Base-by-base conservation (phyloP, 2,888 invertebrate species). In the Callinectes sapidus region DNA sequence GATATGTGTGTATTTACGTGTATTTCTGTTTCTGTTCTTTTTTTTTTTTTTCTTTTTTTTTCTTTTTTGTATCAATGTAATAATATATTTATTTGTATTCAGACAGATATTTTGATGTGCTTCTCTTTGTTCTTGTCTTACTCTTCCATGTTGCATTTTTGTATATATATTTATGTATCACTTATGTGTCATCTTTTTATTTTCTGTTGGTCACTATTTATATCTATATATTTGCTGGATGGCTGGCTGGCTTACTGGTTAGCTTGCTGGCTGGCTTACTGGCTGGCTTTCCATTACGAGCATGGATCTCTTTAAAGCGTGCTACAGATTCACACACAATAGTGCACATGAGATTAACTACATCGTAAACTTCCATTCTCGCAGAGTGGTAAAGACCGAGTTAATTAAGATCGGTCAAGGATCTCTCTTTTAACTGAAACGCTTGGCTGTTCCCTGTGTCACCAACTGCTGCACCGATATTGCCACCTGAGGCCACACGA, bases 21-120 rank as follows among this genome's bases (percentile, higher is more conserved):
- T 66, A 0, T 61, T 16, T 66, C n/a, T 89, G 66, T 89, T 28
- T 89, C 3, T 89, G 61, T 89, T 89, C 28, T 89, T 8, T 89
- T 16, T 55, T 16, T 89, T n/a, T 89, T 16, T 55, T 28, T 28
- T 6, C 28, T 28, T 39, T 39, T 39, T 3, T 39, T 39, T 39
- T 39, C 5, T 5, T 5, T 5, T 39, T 39, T 39, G 39, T 39
- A 39, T 39, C 39, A 39, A 39, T 39, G 2, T 5, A n/a, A n/a
- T n/a, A n/a, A 5, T 39, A 5, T 5, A 5, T 89, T 18, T 89
- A 61, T 61, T 18, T 89, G 39, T 89, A 8, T 66, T 18, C 32
- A 32, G 35, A 39, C 39, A 48, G 1, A 14, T 18, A n/a, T 3
- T 5, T 10, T 10, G 18, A 87, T 87, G 3, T 55, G 8, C 28